phyloP scores from a whole-genome alignment of 1,140 invertebrate species.

The Batillaria attramentaria region DNA sequence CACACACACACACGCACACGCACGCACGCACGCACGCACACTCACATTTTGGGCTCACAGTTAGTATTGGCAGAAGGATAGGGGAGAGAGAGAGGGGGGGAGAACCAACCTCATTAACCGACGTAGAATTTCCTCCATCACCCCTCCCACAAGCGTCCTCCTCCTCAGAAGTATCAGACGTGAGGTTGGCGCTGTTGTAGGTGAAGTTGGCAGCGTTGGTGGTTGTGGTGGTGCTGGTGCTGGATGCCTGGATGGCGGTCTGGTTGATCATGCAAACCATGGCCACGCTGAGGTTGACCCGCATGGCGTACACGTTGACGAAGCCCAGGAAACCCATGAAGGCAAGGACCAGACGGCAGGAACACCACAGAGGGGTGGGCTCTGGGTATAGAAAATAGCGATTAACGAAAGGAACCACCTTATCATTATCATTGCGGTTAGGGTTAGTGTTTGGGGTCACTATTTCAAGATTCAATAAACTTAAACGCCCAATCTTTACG shows the following conservation, averaged over 20 bases:
- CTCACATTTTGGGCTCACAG: no score
- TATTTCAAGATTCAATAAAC: background rate
- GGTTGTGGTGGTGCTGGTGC: constrained; percentile 1
- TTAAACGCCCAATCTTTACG: background rate
- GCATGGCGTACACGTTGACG: constrained; percentile 63
- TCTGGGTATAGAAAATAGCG: background rate
- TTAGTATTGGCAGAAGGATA: no score
- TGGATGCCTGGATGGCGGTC: constrained; percentile 46
- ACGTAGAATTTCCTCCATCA: background rate
- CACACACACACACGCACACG: background rate
- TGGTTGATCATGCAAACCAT: constrained; percentile 69
- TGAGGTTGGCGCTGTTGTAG: background rate
- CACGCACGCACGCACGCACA: background rate
- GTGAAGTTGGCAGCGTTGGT: background rate
- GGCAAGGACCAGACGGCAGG: constrained; percentile 62
- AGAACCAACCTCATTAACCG: background rate
- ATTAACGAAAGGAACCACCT: background rate
- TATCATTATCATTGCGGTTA: background rate
- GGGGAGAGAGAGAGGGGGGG: no score
- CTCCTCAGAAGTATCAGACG: no score
- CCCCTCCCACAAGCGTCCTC: background rate
- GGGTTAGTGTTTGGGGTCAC: background rate
- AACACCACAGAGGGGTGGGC: constrained; percentile 59
- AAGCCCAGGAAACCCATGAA: constrained; percentile 67
- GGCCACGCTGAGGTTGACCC: constrained; percentile 67